Evolutionary conservation across 1,140 invertebrate genomes (phyloP), one percentile per base, ranked within the genome.

Genomic region (Solenopsis fugax): DNA sequence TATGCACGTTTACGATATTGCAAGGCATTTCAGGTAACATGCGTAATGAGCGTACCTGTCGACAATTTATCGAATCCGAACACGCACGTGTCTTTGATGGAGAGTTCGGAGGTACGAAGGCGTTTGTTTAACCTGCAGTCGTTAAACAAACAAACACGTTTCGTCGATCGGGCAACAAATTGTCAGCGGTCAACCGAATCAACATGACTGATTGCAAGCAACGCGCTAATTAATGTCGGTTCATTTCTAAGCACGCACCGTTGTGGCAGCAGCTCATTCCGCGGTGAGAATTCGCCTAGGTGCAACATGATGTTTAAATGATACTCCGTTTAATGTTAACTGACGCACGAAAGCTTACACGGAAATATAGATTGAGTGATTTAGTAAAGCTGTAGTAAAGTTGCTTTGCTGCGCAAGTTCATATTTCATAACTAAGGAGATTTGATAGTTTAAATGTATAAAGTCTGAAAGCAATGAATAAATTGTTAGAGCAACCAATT

Each of bases 181-280:
- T 37, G 54, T 75, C 34, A 54, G 48, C 13, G 77, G 77, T 80
- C 69, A 62, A 64, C 54, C 80, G 29, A 50, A 54, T 75, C 54
- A 75, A 84, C 54, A 73, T 50, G 69, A 73, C 54, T 84, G 71
- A 84, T 84, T 84, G 80, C 80, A 60, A 62, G 69, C 80, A 37
- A 24, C 69, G 29, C 41, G 29, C 45, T 84, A 84, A 84, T 84
- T 84, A 84, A 75, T 75, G 56, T 37, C 80, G 24, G 54, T 48
- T 75, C 24, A 60, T 73, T 60, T 73, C 80, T 84, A 75, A 69
- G 82, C 37, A 34, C 58, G 21, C 45, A 50, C 45, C 37, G 50
- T 52, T 75, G 48, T 34, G 21, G 37, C 48, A 1, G 37, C 48
- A 0, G 6, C n/a, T 21, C 4, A n/a, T 48, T 24, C 3, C 29